phyloP scores from a whole-genome alignment of 2,797 vertebrate genomes.

The Schizothorax lantsangensis region DNA sequence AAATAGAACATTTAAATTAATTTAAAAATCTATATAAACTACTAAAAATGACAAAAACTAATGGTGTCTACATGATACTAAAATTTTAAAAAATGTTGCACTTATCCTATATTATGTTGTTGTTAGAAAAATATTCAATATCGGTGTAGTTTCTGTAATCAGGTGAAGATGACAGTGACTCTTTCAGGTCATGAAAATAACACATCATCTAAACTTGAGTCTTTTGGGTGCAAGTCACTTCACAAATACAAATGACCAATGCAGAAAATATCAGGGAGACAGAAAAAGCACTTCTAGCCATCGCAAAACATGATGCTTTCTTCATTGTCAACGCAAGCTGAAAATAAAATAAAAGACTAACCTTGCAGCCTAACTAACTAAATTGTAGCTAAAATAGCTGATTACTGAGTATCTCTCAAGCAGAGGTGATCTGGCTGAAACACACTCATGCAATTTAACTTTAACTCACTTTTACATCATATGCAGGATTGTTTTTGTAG shows the following conservation, averaged over 20 bases:
- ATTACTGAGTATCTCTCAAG: no score
- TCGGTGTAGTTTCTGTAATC: neutral
- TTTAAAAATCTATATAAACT: no score
- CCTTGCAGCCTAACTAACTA: neutral
- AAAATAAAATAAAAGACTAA: neutral
- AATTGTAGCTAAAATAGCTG: no score
- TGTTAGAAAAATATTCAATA: neutral
- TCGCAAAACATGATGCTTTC: neutral
- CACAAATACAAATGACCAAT: slow-evolving; percentile 30
- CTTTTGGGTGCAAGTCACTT: neutral
- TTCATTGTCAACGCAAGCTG: neutral
- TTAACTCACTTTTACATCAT: neutral
- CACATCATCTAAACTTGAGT: neutral
- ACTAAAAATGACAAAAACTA: no score
- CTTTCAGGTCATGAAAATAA: neutral
- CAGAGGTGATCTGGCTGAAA: neutral
- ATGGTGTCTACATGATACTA: no score
- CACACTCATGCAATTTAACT: neutral
- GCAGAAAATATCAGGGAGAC: neutral
- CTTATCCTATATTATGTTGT: neutral
- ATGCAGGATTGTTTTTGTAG: neutral
- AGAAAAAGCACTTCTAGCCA: neutral
- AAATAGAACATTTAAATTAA: no score
- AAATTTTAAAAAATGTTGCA: neutral
- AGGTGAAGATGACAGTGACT: neutral